Percentiles rank a stretch among this genome's conserved stretches.
phyloP scores from a whole-genome alignment of 2,113 vertebrate genomes.

The Antennarius striatus region DNA sequence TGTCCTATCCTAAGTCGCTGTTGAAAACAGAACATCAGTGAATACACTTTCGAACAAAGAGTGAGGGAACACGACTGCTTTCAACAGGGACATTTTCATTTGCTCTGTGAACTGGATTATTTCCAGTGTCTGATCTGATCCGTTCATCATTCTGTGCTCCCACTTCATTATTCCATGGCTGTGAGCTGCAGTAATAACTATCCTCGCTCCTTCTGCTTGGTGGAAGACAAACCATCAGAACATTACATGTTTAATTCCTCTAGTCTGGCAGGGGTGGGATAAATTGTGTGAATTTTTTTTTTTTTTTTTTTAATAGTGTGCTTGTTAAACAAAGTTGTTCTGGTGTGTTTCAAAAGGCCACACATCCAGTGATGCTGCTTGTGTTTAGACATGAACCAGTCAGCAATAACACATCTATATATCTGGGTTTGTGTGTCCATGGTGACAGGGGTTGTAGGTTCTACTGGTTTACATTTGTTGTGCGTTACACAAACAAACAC shows the following conservation, averaged over 20 bases:
- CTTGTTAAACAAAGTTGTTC: conserved; percentile 72
- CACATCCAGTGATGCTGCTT: conserved; percentile 20
- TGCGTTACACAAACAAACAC: no score
- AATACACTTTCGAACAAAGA: conserved; percentile 30
- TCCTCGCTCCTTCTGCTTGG: neutral
- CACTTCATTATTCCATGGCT: conserved; percentile 14
- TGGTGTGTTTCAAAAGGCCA: conserved; percentile 57
- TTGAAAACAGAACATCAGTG: conserved; percentile 11
- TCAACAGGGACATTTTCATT: neutral
- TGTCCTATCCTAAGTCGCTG: conserved; percentile 16
- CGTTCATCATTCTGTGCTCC: neutral
- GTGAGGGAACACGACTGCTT: conserved; percentile 16
- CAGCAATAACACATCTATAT: conserved; percentile 12
- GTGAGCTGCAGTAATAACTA: neutral
- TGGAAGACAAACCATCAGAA: conserved; percentile 69
- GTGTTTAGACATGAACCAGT: conserved; percentile 38
- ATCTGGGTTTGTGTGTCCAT: no score
- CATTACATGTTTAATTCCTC: conserved; percentile 41
- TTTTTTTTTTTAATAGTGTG: conserved; percentile 52
- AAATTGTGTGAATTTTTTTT: conserved; percentile 59
- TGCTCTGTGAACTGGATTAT: neutral
- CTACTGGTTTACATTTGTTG: no score
- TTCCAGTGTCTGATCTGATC: neutral
- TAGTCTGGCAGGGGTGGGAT: conserved; percentile 18
- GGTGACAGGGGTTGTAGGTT: no score